Base-by-base conservation (phyloP, 2,888 invertebrate genomes). In the Scaptomyza reducta region DNA sequence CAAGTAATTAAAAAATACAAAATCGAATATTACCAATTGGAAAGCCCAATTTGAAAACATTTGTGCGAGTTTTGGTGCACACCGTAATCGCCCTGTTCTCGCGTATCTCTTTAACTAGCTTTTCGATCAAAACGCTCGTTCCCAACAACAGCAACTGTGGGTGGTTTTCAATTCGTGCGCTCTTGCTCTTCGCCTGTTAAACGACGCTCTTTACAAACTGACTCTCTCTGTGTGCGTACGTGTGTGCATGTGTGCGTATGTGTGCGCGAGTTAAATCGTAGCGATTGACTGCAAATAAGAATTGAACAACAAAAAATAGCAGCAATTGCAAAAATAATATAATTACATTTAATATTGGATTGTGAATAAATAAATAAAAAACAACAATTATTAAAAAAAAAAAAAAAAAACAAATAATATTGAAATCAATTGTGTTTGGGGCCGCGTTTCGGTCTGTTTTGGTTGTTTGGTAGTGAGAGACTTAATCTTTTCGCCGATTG, bases 21-120 rank as follows among this genome's bases (percentile, higher is more conserved):
- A 38, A 16, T 7, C 11, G 16, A 31, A 33, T 13, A 25, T 38
- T 13, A 41, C 40, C 38, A 60, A 66, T 25, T 58, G 47, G 11
- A 35, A 56, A 49, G 51, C 11, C 64, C 80, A 83, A 86, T 86
- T 86, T 62, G 79, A 81, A 81, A 73, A 79, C 44, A 73, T 58
- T 84, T 60, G 58, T 62, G 67, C 64, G 47, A 59, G 64, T 63
- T 61, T 53, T 51, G 45, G 16, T 40, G n/a, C n/a, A 22, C 29
- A 66, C 68, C 58, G 14, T 61, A 62, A 65, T 56, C 85, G 89
- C 85, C 89, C 89, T 86, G 85, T 86, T 79, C 51, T 55, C 40
- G 41, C 50, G 47, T 61, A 42, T 59, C 86, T 74, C 83, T 72
- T 86, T 55, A 62, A 60, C 68, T 68, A 55, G 29, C 65, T 46